phyloP scores from a whole-genome alignment of 1,140 invertebrate genomes.

The Drosophila cardini region DNA sequence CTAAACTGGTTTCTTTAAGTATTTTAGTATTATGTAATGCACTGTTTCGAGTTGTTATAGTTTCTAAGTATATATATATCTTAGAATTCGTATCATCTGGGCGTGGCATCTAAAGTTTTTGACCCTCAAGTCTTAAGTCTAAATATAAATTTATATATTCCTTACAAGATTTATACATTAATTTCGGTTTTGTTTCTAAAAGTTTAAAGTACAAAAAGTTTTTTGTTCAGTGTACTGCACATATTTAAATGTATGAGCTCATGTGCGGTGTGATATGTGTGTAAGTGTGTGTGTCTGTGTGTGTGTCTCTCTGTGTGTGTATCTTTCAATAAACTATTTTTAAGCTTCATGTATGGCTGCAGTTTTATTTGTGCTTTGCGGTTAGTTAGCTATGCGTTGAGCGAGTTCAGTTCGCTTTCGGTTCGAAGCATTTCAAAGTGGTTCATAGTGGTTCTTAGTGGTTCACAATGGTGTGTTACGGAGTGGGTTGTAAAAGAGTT shows the following conservation, averaged over 20 bases:
- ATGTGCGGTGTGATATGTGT: neutral
- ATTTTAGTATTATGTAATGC: too few relatives aligned
- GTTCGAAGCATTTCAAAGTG: slow-evolving; percentile 34
- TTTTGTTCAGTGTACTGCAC: slow-evolving; percentile 1
- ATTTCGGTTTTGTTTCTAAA: too few relatives aligned
- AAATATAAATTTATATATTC: too few relatives aligned
- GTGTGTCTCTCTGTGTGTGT: slow-evolving; percentile 12
- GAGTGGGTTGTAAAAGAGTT: neutral
- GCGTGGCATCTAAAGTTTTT: too few relatives aligned
- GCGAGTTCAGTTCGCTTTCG: slow-evolving; percentile 24
- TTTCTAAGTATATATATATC: too few relatives aligned
- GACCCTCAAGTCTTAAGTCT: too few relatives aligned
- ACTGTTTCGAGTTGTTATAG: too few relatives aligned
- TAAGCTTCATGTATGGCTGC: slow-evolving; percentile 32
- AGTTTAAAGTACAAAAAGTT: neutral
- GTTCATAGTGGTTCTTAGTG: neutral
- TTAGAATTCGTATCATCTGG: too few relatives aligned
- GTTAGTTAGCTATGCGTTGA: slow-evolving; percentile 50
- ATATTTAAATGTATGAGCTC: neutral
- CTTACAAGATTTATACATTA: too few relatives aligned
- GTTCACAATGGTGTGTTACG: neutral
- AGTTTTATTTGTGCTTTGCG: slow-evolving; percentile 47
- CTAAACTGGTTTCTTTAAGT: too few relatives aligned
- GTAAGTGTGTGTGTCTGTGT: slow-evolving; percentile 14
- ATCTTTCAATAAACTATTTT: slow-evolving; percentile 44